Conservation (phyloP, 2,888 invertebrate genomes). For the Yponomeuta malinellus region DNA sequence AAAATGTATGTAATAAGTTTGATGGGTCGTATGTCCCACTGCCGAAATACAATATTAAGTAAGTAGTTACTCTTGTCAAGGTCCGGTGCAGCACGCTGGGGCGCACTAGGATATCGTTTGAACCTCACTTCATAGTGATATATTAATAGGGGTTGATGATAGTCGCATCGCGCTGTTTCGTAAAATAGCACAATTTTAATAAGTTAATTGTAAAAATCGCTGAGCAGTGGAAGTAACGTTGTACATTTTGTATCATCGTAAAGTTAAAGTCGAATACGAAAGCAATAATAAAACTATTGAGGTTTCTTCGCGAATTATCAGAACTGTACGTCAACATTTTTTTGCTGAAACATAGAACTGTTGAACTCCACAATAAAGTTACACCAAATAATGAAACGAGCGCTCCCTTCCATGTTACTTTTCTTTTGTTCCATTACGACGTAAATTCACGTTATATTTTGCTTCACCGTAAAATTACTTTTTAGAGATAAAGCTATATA, state of each 20-base stretch:
- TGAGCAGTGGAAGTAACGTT: constrained; percentile 36
- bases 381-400: constrained; percentile 20
- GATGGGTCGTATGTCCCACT: background rate
- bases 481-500: background rate
- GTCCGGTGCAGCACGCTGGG: background rate
- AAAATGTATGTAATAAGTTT: background rate
- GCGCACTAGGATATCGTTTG: constrained; percentile 60
- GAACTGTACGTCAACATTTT: background rate
- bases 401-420: constrained; percentile 40
- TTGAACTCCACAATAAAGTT: background rate
- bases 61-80: constrained; percentile 17
- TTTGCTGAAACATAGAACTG: constrained; percentile 11
- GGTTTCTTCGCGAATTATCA: background rate
- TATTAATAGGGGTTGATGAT: constrained; percentile 48
- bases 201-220: constrained; percentile 49
- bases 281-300: constrained; percentile 31
- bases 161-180: constrained; percentile 47
- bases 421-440: constrained; percentile 60
- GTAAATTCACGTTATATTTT: background rate
- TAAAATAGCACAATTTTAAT: constrained; percentile 65
- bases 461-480: background rate
- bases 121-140: constrained; percentile 68
- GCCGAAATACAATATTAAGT: background rate
- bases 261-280: constrained; percentile 20
- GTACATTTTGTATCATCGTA: constrained; percentile 34